Evolutionary conservation across 2,113 vertebrate genomes (phyloP).

Genomic region (pig (Sus scrofa)): DNA sequence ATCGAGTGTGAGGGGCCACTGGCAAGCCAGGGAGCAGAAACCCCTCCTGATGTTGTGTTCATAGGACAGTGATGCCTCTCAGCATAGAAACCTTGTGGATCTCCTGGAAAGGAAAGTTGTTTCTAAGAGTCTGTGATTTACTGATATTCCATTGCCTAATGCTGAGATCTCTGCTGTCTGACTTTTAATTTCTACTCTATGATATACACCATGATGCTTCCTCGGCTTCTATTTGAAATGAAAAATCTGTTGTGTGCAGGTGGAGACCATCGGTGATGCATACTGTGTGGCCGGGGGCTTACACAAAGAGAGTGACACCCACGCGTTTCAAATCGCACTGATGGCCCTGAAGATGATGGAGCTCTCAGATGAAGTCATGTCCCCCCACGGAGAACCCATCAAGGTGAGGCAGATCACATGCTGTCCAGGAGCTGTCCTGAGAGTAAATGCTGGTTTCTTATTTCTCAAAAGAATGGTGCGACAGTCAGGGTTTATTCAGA

Average conservation of each 20-base stretch:
- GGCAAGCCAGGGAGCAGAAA: not conserved
- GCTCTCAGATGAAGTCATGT: constrained; percentile 95
- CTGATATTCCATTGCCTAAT: not conserved
- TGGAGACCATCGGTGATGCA: constrained; percentile 99
- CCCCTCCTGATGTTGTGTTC: not conserved
- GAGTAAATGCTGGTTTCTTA: not conserved
- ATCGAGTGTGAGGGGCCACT: not conserved
- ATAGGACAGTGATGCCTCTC: rapidly evolving
- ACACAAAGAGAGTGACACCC: constrained; percentile 96
- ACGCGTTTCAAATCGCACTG: constrained; percentile 95
- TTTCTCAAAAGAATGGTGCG: not conserved
- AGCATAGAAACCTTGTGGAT: not conserved
- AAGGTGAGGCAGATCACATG: constrained; percentile 88
- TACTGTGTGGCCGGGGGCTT: constrained; percentile 98
- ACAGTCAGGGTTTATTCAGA: not conserved
- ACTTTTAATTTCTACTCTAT: not conserved
- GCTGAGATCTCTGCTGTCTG: not conserved
- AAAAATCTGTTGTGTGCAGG: constrained; percentile 88
- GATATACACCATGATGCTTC: not conserved
- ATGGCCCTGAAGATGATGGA: constrained; percentile 99
- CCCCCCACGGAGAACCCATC: constrained; percentile 96
- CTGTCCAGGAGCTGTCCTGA: not conserved
- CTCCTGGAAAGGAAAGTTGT: not conserved
- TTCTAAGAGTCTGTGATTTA: not conserved
- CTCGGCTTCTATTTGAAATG: not conserved